These are phyloP conservation scores for Drosophila demipolita DNA, from an alignment of 2,888 invertebrate genomes.

Conservation along the genomic window DNA sequence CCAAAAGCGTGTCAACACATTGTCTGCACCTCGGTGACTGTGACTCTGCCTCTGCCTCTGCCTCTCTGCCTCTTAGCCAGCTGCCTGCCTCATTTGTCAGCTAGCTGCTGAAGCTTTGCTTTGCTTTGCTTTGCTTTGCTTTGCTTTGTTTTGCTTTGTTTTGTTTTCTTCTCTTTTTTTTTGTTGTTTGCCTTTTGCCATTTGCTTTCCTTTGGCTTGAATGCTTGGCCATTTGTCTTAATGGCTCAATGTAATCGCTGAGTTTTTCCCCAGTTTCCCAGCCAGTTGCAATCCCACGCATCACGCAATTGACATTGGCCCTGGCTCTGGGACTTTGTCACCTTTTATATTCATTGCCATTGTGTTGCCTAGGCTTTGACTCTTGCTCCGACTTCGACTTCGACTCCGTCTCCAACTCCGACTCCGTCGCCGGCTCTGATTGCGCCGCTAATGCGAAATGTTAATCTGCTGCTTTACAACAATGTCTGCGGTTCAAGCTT, in stretches of 20 bases:
- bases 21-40: conserved; percentile 49
- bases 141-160: conserved; percentile 20
- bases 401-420: background rate
- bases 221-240: conserved; percentile 72
- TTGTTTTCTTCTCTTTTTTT: conserved; percentile 50
- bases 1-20: conserved; percentile 77
- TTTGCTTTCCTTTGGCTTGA: conserved; percentile 44
- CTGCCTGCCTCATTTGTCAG: conserved; percentile 68
- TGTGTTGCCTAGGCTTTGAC: conserved; percentile 18
- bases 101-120: conserved; percentile 49
- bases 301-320: conserved; percentile 64
- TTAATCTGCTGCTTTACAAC: conserved; percentile 69
- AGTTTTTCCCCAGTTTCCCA: conserved; percentile 44
- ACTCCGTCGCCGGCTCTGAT: background rate
- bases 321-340: conserved; percentile 66
- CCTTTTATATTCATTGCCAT: conserved; percentile 64
- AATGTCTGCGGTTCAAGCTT: conserved; percentile 52
- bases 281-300: conserved; percentile 69
- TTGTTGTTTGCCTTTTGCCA: conserved; percentile 55
- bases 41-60: conserved; percentile 14
- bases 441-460: conserved; percentile 75
- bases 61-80: conserved; percentile 35
- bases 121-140: conserved; percentile 53
- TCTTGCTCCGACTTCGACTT: background rate
- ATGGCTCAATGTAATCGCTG: conserved; percentile 71